Base-by-base conservation (phyloP, 2,888 invertebrate genomes). In the Rhagophthalmus giganteus region DNA sequence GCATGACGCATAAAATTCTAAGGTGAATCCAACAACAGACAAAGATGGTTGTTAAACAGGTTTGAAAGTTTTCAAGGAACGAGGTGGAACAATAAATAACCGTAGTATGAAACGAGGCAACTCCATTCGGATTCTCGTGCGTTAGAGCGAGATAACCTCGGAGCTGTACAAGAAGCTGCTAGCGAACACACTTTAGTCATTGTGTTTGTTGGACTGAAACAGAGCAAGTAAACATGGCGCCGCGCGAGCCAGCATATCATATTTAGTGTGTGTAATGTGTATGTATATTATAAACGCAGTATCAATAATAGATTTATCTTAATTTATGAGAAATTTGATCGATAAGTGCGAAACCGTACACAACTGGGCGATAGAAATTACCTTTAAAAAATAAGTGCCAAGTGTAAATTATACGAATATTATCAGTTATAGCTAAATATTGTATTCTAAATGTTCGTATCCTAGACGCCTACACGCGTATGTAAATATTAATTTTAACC, bases 171-270 rank as follows among this genome's bases (percentile, higher is more conserved):
- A 51, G 72, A 69, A 70, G 69, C 68, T 66, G 65, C 67, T 49
- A 59, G 61, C 57, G 61, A 59, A 61, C 38, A 40, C 51, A 47
- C 55, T 48, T 63, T 63, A 65, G 62, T 65, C 65, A 64, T 54
- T 59, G 58, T 59, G 57, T 60, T 52, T 58, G 69, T 59, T 64
- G 57, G 62, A 72, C 64, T 66, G 68, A 71, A 70, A 70, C 61
- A 61, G 63, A 68, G 62, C 64, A 66, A 72, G 72, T 73, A 75
- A 74, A 74, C 74, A 75, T 75, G 75, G 74, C 74, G 74, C 71
- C 73, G 71, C 68, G 69, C 68, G 69, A 73, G 73, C 73, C 70
- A 72, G 69, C 74, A 74, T 74, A 74, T 74, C 74, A 74, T 73
- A 69, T 72, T 73, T 71, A 70, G 71, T 69, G 70, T 69, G 63